These are phyloP conservation scores for Malachius bipustulatus DNA, from an alignment of 2,888 invertebrate species.

Conservation along the genomic window DNA sequence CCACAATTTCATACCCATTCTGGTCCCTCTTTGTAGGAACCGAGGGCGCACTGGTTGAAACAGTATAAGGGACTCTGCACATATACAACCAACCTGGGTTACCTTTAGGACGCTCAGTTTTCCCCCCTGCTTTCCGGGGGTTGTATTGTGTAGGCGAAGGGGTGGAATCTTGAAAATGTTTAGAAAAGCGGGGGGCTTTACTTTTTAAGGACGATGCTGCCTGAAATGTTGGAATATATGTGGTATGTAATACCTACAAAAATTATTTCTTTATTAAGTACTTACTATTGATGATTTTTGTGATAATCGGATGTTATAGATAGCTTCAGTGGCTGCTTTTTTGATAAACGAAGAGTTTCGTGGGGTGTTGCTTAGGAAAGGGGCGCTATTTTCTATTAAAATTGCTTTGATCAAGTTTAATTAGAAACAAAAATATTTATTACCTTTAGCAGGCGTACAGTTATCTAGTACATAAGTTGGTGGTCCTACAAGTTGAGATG, in stretches of 20 bases:
- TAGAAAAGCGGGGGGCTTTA: constrained; percentile 19
- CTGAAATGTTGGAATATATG: too few species aligned
- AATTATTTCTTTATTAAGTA: too few species aligned
- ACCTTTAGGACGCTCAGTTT: constrained; percentile 12
- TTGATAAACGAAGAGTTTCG: constrained; percentile 11
- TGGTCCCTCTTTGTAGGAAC: constrained; percentile 28
- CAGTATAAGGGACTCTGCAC: constrained; percentile 25
- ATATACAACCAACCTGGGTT: constrained; percentile 26
- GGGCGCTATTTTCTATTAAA: constrained; percentile 18
- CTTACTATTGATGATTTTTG: too few species aligned
- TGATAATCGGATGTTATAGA: constrained; percentile 9
- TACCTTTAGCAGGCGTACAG: constrained; percentile 5
- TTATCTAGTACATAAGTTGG: constrained; percentile 16
- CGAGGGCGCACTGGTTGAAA: constrained; percentile 24
- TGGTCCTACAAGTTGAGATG: constrained; percentile 18
- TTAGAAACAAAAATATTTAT: too few species aligned
- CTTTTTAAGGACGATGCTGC: constrained; percentile 23
- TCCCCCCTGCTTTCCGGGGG: constrained; percentile 15
- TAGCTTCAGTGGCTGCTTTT: constrained; percentile 9
- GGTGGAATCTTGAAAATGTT: constrained; percentile 20
- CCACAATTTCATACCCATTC: constrained; percentile 30
- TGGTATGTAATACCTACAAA: too few species aligned
- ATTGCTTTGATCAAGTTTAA: constrained; percentile 1
- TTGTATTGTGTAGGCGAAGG: constrained; percentile 24
- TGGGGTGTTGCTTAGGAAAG: constrained; percentile 18